Evolutionary conservation across 2,113 vertebrate genomes (phyloP).

Genomic region (Peromyscus maniculatus): DNA sequence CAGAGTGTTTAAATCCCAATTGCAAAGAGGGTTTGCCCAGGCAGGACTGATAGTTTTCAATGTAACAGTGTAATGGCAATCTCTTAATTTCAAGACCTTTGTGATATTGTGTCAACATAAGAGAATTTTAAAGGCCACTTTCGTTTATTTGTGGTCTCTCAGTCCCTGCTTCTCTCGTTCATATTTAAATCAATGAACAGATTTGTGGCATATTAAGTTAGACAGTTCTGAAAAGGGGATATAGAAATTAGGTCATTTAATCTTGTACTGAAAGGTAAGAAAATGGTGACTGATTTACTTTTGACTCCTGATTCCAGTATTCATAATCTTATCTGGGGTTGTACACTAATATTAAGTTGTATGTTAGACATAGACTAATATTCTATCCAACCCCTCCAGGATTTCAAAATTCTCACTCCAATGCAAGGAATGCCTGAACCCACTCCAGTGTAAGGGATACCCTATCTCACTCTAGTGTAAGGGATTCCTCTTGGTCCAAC

Average conservation of each 20-base stretch:
- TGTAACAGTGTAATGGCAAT: not conserved
- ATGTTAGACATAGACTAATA: fast-evolving
- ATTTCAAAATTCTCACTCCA: not conserved
- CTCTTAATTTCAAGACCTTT: not conserved
- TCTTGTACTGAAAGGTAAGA: not conserved
- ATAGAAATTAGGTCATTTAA: not conserved
- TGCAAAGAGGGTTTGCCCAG: not conserved
- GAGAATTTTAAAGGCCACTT: not conserved
- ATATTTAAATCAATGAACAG: not conserved
- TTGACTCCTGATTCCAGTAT: not conserved
- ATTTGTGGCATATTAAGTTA: not conserved
- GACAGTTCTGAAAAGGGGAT: not conserved
- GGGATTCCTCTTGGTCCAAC: not conserved
- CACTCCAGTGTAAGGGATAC: not conserved
- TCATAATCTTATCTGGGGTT: not conserved
- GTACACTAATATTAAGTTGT: not conserved
- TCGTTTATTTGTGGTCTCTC: not conserved
- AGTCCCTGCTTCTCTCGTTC: not conserved
- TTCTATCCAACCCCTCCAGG: not conserved
- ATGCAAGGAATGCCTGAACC: too few relatives aligned
- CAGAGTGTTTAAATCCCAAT: constrained; percentile 56
- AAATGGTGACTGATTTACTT: not conserved
- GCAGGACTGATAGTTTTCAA: not conserved
- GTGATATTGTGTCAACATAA: not conserved
- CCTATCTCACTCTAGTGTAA: not conserved